Evolutionary conservation across 1,140 invertebrate species (phyloP).

Genomic region (Steinernema khuongi): DNA sequence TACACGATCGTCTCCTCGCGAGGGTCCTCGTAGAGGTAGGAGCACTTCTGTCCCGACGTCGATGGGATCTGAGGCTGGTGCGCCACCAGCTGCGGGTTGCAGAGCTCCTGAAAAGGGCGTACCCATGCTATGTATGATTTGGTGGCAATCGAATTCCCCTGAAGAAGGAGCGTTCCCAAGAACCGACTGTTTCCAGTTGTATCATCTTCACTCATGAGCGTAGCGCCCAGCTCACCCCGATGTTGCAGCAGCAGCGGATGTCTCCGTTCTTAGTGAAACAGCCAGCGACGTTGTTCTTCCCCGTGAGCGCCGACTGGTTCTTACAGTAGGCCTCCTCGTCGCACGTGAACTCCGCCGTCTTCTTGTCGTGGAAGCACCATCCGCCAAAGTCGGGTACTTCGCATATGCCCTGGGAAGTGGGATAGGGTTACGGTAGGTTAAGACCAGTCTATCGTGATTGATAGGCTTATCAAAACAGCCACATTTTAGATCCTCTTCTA

Average conservation of each 20-base stretch:
- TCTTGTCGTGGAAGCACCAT: constrained; percentile 13
- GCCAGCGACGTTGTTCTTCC: constrained; percentile 4
- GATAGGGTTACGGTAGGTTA: no score
- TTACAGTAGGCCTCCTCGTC: background rate
- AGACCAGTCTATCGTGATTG: no score
- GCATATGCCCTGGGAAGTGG: constrained; percentile 4
- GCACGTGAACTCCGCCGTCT: background rate
- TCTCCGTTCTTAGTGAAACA: background rate
- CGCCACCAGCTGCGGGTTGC: background rate
- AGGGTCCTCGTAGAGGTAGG: background rate
- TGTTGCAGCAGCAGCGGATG: background rate
- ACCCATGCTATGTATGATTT: no score
- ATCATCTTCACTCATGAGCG: no score
- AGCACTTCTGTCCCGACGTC: background rate
- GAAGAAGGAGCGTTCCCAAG: background rate
- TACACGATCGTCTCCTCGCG: background rate
- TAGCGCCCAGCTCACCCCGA: constrained; percentile 1
- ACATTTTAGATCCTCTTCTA: no score
- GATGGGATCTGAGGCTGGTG: background rate
- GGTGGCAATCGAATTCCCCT: no score
- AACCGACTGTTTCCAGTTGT: no score
- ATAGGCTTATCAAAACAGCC: no score
- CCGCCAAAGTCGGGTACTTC: background rate
- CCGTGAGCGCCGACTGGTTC: background rate
- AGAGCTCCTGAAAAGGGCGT: background rate